Evolutionary conservation across 92 coral and sea anemone genomes (phyloP), one percentile per base, ranked within the genome.

Genomic region (Zoanthus sociatus): DNA sequence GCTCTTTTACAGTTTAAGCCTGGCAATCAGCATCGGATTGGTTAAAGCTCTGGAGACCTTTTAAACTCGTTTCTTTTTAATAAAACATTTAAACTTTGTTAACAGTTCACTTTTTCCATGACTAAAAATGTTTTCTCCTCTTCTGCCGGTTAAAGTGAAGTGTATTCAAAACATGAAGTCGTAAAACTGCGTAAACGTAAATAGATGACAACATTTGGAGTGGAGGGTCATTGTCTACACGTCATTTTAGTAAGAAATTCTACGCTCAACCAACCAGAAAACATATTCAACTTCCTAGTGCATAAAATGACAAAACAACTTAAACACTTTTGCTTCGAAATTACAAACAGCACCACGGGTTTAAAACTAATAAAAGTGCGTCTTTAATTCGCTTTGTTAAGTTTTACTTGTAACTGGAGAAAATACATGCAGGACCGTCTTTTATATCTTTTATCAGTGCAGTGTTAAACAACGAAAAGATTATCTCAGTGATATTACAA

Each of bases 281-380:
- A 81, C 85, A 64, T 64, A 81, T 81, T 81, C 85, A 64, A 81
- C 44, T 81, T 64, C 85, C 26, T 66, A 81, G 75, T 81, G 61
- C 61, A 66, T 58, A 64, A 11, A 64, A 81, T 63, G 61, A 50
- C 51, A 47, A 81, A 45, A 21, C 9, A 15, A 50, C 26, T 76
- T 47, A 8, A 48, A 76, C 63, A 32, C 13, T 46, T 64, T 81
- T 66, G 4, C 13, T 12, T 18, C 73, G 10, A 5, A 21, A 69
- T 7, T 69, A 14, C 46, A 7, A 50, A 5, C 55, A 50, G 9
- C 55, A 3, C 55, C 4, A 50, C 7, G 12, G 55, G 55, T 50
- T 50, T 11, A 50, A 50, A 50, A 50, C 42, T 37, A 37, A 50
- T 50, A 50, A 50, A 50, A 50, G 10, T 7, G 55, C 12, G 4